These are phyloP conservation scores for Pandemis cinnamomeana DNA, from an alignment of 2,888 invertebrate species.

Conservation along the genomic window DNA sequence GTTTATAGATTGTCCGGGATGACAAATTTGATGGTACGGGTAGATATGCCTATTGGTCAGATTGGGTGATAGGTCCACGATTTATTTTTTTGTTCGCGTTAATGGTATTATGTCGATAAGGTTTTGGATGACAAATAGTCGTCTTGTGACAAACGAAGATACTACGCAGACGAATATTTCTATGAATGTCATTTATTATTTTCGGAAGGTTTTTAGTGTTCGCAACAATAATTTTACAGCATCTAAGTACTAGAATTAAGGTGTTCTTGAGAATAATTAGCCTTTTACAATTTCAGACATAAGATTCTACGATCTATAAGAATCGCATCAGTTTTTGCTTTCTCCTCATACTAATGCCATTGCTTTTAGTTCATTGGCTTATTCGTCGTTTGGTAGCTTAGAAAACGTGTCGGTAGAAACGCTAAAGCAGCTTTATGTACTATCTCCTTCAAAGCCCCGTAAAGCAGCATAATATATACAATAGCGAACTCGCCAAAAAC, in stretches of 20 bases:
- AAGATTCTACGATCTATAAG: too few relatives aligned
- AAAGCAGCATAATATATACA: not conserved
- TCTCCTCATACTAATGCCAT: too few relatives aligned
- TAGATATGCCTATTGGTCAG: not conserved
- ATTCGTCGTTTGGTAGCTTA: too few relatives aligned
- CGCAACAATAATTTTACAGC: too few relatives aligned
- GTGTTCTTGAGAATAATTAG: too few relatives aligned
- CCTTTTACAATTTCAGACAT: too few relatives aligned
- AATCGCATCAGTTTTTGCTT: too few relatives aligned
- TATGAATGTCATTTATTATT: not conserved
- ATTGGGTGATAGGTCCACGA: not conserved
- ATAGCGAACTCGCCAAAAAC: not conserved
- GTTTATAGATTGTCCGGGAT: not conserved
- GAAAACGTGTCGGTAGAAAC: too few relatives aligned
- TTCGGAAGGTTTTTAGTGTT: not conserved
- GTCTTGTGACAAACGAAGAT: not conserved
- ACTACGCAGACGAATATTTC: not conserved
- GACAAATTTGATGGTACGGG: constrained; percentile 2
- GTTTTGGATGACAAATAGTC: not conserved
- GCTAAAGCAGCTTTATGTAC: too few relatives aligned
- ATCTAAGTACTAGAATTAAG: too few relatives aligned
- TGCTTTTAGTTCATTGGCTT: too few relatives aligned
- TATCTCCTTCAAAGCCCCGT: not conserved
- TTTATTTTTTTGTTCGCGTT: not conserved
- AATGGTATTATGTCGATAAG: not conserved